Base-by-base conservation (phyloP, 92 coral and sea anemone genomes). In the Pocillopora meandrina region DNA sequence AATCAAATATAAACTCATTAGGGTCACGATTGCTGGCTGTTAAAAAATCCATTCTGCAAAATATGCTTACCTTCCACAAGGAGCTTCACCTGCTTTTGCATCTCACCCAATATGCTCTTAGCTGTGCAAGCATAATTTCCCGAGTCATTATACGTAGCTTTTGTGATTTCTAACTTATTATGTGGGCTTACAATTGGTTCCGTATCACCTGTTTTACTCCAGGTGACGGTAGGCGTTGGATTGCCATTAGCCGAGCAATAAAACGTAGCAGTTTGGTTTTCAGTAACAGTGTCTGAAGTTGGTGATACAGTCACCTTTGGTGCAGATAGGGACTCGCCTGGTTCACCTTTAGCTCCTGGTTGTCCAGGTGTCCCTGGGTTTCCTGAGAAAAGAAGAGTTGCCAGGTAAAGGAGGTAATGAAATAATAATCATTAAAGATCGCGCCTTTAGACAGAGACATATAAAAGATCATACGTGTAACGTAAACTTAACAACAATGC, bases 291-390 rank as follows among this genome's bases (percentile, higher is more conserved):
- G 71, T 21, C 16, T 66, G 71, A 66, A 10, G 42, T 23, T 10
- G 71, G 71, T 21, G 71, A 66, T 10, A 66, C 71, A 66, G 15
- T 66, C 47, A 66, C 47, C 13, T 21, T 36, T 20, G 71, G 71
- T 5, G 71, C 71, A 66, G 71, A 66, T 66, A 66, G 12, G 35
- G 42, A 66, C 71, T 66, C 34, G 2, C 71, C 71, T 1, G 71
- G 36, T 21, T 66, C 71, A 23, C 71, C 71, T 66, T 66, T 66
- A 66, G 71, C 35, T 66, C 71, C 85, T 20, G 15, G 61, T 2
- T 49, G 52, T 19, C 78, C 85, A 31, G 67, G 85, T 3, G 78
- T 57, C 47, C 85, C 85, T 58, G 55, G 12, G 33, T 66, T 66
- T 11, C 71, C 71, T 66, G 21, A 14, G 8, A 63, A 63, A 11